Percentiles rank a stretch among this genome's conserved stretches.
These are phyloP conservation scores for Epistrophe grossulariae DNA, from an alignment of 2,888 invertebrate genomes.

Conservation along the genomic window DNA sequence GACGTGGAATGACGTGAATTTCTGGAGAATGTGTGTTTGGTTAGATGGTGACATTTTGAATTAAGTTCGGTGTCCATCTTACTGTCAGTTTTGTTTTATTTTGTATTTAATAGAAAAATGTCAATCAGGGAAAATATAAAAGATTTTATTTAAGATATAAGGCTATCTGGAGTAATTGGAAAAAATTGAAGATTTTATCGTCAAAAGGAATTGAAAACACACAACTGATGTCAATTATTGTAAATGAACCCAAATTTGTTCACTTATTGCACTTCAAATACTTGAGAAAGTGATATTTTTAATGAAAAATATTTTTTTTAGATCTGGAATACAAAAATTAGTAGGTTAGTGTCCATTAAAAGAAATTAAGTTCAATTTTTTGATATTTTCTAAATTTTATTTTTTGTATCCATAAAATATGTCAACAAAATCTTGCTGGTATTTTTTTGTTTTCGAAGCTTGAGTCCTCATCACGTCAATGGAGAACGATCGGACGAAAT, in stretches of 20 bases:
- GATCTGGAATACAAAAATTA: too few relatives aligned
- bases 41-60: conserved; percentile 59
- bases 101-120: background rate
- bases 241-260: background rate
- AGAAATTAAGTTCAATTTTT: too few relatives aligned
- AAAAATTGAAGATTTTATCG: background rate
- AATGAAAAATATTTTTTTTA: too few relatives aligned
- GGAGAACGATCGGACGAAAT: too few relatives aligned
- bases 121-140: conserved; percentile 21
- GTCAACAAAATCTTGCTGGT: too few relatives aligned
- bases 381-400: too few relatives aligned
- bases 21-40: background rate
- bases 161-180: background rate
- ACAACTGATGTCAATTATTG: background rate
- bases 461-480: too few relatives aligned
- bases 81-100: conserved; percentile 24
- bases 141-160: background rate
- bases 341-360: too few relatives aligned
- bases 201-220: background rate
- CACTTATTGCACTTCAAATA: background rate
- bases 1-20: background rate
- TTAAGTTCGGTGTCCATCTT: conserved; percentile 53
- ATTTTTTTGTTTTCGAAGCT: too few relatives aligned
- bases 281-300: too few relatives aligned
- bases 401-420: too few relatives aligned